These are phyloP conservation scores for Calephelis virginiensis DNA, from an alignment of 1,140 invertebrate genomes.

Conservation along the genomic window DNA sequence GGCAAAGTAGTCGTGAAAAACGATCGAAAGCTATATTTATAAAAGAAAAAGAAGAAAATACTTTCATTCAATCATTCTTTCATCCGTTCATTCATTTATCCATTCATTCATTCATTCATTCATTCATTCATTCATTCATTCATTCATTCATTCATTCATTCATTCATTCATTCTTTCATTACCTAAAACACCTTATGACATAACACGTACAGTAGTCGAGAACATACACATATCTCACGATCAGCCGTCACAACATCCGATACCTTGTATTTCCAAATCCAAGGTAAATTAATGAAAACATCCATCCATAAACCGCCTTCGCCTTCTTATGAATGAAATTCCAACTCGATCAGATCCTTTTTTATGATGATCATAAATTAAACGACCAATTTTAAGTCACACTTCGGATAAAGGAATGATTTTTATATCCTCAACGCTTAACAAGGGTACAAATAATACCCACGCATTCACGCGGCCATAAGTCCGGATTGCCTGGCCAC, in stretches of 20 bases:
- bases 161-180: too few species aligned
- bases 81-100: too few species aligned
- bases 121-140: too few species aligned
- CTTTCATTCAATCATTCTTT: too few species aligned
- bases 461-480: conserved; percentile 76
- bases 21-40: too few species aligned
- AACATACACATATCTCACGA: conserved; percentile 28
- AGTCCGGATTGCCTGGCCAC: conserved; percentile 66
- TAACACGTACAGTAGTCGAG: conserved; percentile 47
- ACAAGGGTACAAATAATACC: conserved; percentile 78
- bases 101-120: too few species aligned
- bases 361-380: conserved; percentile 78
- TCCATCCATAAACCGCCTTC: conserved; percentile 71
- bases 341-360: conserved; percentile 75
- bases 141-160: too few species aligned
- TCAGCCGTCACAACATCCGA: conserved; percentile 46
- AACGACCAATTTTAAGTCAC: conserved; percentile 75
- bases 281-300: conserved; percentile 77
- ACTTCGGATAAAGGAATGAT: conserved; percentile 77
- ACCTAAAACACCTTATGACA: neutral
- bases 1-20: too few species aligned
- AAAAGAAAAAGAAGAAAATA: too few species aligned
- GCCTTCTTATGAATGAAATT: conserved; percentile 78
- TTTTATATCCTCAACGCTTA: conserved; percentile 79
- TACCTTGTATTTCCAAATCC: conserved; percentile 53